Conservation (phyloP, 2,888 invertebrate genomes). For the Eledone cirrhosa region DNA sequence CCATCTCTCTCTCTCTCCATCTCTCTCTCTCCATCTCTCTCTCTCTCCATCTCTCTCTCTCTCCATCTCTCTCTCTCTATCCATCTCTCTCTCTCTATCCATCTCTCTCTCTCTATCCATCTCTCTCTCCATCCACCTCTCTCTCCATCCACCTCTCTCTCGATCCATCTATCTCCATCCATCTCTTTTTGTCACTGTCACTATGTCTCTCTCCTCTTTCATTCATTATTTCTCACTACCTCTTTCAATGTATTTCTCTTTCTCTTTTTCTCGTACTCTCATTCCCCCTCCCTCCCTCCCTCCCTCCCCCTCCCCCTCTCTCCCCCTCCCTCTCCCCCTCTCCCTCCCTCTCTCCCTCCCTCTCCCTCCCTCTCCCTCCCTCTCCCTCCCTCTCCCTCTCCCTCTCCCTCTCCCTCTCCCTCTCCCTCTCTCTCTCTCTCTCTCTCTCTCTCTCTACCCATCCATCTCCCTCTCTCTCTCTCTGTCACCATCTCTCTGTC, state of each 20-base stretch:
- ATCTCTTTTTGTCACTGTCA: neutral
- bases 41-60: neutral
- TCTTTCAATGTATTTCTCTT: neutral
- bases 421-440: neutral
- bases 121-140: too few species aligned
- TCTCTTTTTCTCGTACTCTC: neutral
- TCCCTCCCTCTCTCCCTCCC: neutral
- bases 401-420: neutral
- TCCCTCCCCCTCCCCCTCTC: neutral
- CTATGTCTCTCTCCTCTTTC: neutral
- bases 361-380: neutral
- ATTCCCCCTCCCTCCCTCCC: neutral
- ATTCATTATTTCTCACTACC: neutral
- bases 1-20: neutral
- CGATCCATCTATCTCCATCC: neutral
- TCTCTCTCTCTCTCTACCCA: neutral
- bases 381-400: neutral
- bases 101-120: too few species aligned
- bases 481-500: neutral
- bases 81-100: too few species aligned
- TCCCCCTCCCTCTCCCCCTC: neutral
- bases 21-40: neutral
- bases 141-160: too few species aligned
- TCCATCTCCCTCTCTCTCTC: neutral
- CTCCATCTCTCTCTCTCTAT: neutral